These are phyloP conservation scores for Steatocranus sp. DNA, from an alignment of 2,797 vertebrate genomes.

Conservation along the genomic window DNA sequence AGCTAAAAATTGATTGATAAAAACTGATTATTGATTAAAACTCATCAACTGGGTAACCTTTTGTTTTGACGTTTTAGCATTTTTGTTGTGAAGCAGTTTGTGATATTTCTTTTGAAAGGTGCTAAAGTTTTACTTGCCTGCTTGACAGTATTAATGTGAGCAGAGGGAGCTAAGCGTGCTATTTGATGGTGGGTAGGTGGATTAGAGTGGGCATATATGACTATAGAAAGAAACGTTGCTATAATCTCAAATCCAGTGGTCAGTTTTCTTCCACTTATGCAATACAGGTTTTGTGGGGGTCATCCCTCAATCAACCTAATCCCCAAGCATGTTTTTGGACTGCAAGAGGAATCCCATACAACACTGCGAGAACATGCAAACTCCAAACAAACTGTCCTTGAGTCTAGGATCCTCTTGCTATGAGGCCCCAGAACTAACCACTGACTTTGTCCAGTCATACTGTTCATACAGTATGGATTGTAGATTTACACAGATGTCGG, in stretches of 20 bases:
- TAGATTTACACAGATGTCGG: not conserved
- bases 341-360: not conserved
- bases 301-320: not conserved
- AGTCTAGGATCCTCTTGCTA: not conserved
- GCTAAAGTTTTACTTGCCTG: not conserved
- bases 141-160: not conserved
- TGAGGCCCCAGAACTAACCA: not conserved
- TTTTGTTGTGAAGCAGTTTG: not conserved
- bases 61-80: not conserved
- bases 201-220: not conserved
- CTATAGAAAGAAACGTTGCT: not conserved
- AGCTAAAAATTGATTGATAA: not conserved
- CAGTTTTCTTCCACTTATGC: not conserved
- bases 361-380: not conserved
- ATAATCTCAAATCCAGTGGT: not conserved
- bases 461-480: not conserved
- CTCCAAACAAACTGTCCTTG: not conserved
- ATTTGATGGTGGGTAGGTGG: not conserved
- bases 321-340: not conserved
- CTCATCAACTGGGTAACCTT: not conserved
- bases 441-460: not conserved
- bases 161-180: not conserved
- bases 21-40: not conserved
- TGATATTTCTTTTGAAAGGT: not conserved
- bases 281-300: not conserved